Evolutionary conservation across 2,888 invertebrate species (phyloP), one percentile per base, ranked within the genome.

Genomic region (Petrophora chlorosata): DNA sequence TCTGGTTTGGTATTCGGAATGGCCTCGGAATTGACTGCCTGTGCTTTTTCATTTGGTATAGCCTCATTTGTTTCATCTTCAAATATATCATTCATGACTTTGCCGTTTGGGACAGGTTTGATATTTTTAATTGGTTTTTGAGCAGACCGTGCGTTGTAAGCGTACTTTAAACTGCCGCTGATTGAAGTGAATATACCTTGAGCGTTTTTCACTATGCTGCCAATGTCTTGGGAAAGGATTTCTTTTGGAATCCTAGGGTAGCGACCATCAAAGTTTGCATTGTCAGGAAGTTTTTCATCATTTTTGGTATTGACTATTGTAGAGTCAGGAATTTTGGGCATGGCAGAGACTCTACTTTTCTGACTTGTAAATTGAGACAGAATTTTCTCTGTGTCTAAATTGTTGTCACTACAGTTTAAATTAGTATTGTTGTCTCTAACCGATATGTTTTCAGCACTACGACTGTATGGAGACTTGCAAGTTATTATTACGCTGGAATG

Each of bases 171-270:
- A 36, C 85, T 88, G 0, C 90, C 90, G 3, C 90, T 87, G 0
- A 90, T 82, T 0, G 86, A 83, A 0, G 90, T 89, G 52, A 91
- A 90, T 61, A 91, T 85, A 0, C 90, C 90, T 2, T 91, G 91
- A 0, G 90, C 90, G 67, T 90, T 91, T 61, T 90, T 90, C 0
- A 90, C 89, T 1, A 91, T 83, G 49, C 76, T 85, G 0, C 89
- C 88, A 0, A 90, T 61, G 28, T 90, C 90, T 73, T 85, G 89
- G 0, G 85, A 74, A 1, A 89, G 43, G 0, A 88, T 59, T 53
- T 90, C 90, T 65, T 88, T 89, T 0, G 85, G 84, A 63, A 86
- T 61, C 22, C 81, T 67, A 0, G 78, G 46, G 16, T 84, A 84
- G 51, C 70, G 67, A 0, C 51, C 55, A 33, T 87, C 84, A n/a